A percentile compares a stretch with the other conserved stretches of the same genome.
Conservation (phyloP, 2,797 vertebrate species). For the Pampus argenteus region DNA sequence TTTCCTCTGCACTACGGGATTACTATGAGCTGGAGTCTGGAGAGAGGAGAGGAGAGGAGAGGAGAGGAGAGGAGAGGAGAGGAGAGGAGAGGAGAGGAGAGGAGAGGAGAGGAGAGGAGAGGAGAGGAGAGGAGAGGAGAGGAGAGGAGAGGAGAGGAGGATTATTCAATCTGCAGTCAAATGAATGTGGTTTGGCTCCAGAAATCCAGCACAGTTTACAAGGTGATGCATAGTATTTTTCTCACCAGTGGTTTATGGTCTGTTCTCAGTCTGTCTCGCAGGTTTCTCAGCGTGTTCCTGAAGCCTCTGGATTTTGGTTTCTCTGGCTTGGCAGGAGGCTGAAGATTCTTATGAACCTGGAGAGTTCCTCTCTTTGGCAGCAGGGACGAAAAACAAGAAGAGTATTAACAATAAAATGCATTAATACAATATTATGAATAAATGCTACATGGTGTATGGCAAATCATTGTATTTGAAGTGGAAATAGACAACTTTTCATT, state of each 20-base stretch:
- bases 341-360: conserved; percentile 51
- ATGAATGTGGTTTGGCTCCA: no score
- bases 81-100: neutral
- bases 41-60: neutral
- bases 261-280: conserved; percentile 78
- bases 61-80: neutral
- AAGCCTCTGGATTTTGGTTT: conserved; percentile 76
- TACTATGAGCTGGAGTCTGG: conserved; percentile 66
- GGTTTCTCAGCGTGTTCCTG: conserved; percentile 80
- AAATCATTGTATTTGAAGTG: no score
- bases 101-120: neutral
- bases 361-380: conserved; percentile 41
- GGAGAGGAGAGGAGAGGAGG: neutral
- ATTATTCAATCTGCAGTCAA: no score
- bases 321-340: conserved; percentile 49
- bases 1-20: conserved; percentile 62
- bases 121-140: neutral
- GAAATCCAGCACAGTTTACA: no score
- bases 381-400: neutral
- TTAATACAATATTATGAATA: no score
- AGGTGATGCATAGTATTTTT: no score
- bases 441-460: no score
- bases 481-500: no score
- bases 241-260: conserved; percentile 76
- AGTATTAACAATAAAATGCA: neutral